These are phyloP conservation scores for Holothuria leucospilota DNA, from an alignment of 53 echinoderm and acorn worm species.

Conservation along the genomic window DNA sequence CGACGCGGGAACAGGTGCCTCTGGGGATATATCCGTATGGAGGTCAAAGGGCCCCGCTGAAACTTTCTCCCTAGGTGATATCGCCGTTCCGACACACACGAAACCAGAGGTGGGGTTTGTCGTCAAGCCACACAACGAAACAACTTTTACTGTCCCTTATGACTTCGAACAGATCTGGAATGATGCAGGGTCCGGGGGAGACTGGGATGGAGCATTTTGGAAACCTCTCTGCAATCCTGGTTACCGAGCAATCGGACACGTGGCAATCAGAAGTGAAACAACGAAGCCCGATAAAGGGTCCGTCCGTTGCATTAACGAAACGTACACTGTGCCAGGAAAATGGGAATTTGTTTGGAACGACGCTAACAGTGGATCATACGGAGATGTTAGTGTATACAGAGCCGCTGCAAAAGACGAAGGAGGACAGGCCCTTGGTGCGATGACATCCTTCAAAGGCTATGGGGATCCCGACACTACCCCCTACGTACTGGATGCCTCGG, in stretches of 20 bases:
- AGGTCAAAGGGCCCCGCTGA: not conserved
- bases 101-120: not conserved
- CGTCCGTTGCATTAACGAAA: not conserved
- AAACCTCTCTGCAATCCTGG: not conserved
- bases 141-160: not conserved
- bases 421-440: not conserved
- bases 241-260: not conserved
- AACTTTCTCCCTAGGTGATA: not conserved
- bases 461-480: not conserved
- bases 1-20: too few species aligned
- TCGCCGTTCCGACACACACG: not conserved
- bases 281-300: not conserved
- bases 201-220: constrained; percentile 11
- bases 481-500: not conserved
- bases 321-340: not conserved
- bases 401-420: not conserved
- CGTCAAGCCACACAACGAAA: not conserved
- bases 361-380: not conserved
- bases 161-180: constrained; percentile 4
- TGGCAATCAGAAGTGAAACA: not conserved
- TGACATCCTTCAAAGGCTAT: not conserved
- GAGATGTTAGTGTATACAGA: not conserved
- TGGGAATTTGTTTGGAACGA: constrained; percentile 36
- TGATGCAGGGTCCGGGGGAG: not conserved
- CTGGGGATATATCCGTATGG: too few species aligned